These are phyloP conservation scores for Porphyrio hochstetteri DNA, from an alignment of 2,113 vertebrate genomes.

Conservation along the genomic window DNA sequence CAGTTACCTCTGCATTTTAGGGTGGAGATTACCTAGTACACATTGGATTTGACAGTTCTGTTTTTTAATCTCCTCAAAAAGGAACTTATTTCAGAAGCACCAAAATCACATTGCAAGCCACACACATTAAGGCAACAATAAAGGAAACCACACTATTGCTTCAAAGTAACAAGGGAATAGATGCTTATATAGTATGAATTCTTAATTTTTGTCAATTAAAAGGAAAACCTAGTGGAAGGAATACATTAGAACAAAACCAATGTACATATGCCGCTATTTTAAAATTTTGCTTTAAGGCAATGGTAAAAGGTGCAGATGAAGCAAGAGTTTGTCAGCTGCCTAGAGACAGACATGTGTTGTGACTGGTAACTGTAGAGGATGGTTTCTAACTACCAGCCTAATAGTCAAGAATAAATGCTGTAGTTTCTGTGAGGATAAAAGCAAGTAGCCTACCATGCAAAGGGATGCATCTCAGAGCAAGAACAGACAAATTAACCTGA, in stretches of 20 bases:
- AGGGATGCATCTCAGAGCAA: background rate
- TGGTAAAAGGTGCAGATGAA: background rate
- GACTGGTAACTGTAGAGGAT: background rate
- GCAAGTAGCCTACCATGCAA: background rate
- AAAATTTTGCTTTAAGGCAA: background rate
- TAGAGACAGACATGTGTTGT: fast-evolving
- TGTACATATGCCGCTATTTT: background rate
- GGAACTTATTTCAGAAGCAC: background rate
- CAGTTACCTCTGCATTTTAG: background rate
- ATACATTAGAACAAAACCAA: background rate
- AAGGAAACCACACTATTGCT: background rate
- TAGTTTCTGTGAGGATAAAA: background rate
- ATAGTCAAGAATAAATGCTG: background rate
- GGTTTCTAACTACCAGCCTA: background rate
- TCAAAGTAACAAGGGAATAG: background rate
- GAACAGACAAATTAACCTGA: background rate
- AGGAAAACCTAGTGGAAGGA: background rate
- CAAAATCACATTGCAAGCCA: background rate
- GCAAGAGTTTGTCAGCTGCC: background rate
- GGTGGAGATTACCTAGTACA: background rate
- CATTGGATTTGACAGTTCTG: background rate
- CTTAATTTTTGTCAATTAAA: background rate
- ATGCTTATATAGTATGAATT: fast-evolving
- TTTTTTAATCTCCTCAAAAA: background rate
- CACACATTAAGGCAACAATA: fast-evolving